These are phyloP conservation scores for Oncorhynchus gorbuscha DNA, from an alignment of 2,113 vertebrate genomes.

Conservation along the genomic window DNA sequence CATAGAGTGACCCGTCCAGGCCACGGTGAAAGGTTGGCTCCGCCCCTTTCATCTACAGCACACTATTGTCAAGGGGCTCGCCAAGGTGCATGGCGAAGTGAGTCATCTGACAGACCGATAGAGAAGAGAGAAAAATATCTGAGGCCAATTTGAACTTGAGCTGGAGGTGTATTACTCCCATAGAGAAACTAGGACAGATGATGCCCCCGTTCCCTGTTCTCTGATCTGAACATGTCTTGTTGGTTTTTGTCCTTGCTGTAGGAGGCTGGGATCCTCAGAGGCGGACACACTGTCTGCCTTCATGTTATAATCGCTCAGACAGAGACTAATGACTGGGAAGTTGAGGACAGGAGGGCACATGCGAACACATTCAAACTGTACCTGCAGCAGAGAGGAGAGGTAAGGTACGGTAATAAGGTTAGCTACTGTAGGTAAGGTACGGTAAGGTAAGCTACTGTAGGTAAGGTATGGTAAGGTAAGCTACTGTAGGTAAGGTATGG, in stretches of 20 bases:
- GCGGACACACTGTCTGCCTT: constrained; percentile 9
- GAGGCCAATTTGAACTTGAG: constrained; percentile 27
- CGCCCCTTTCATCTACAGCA: constrained; percentile 36
- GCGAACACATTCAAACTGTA: neutral
- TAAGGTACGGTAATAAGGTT: neutral
- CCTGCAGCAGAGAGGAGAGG: neutral
- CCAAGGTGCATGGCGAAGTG: constrained; percentile 13
- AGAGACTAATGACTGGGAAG: constrained; percentile 47
- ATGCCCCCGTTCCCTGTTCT: constrained; percentile 51
- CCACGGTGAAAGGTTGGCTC: constrained; percentile 31
- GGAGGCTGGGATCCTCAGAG: constrained; percentile 53
- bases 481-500: too few relatives aligned
- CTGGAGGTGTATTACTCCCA: constrained; percentile 26
- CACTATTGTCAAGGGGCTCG: constrained; percentile 6
- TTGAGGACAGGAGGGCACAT: neutral
- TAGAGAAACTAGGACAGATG: constrained; percentile 58
- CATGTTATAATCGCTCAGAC: neutral
- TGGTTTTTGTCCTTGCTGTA: constrained; percentile 71
- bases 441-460: too few relatives aligned
- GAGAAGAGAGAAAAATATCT: constrained; percentile 9
- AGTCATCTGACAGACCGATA: constrained; percentile 27
- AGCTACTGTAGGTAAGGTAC: neutral
- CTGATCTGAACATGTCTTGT: constrained; percentile 43
- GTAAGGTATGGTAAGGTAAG: too few relatives aligned
- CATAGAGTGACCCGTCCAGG: constrained; percentile 52